Evolutionary conservation across 1,140 invertebrate species (phyloP), one percentile per base, ranked within the genome.

Genomic region (Argopecten irradians): DNA sequence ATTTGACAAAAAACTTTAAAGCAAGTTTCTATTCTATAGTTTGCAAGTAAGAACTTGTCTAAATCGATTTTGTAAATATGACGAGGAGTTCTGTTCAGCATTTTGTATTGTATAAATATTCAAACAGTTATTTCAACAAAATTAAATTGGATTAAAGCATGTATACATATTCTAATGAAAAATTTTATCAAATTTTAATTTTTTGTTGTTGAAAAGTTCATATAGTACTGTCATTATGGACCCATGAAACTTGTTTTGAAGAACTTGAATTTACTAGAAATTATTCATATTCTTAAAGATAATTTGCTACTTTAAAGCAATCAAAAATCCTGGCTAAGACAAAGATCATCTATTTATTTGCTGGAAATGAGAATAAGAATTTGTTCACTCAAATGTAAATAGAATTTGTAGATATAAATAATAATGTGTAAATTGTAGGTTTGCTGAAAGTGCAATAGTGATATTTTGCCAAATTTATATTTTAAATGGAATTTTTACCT

Each of bases 381-480:
- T 87, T 87, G 82, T 87, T 41, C 82, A 87, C 83, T 83, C 41
- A 41, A 83, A 41, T 87, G 82, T 86, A 86, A 86, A 85, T 88
- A 82, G 32, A 86, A 34, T 82, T 55, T 86, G 41, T 83, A 28
- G 82, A 43, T 14, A 82, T 34, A 82, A 34, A 86, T 33, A 34
- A 86, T 33, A 39, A 46, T 43, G 32, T 88, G 88, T 85, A 86
- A 46, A 86, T 85, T 88, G 88, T 85, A 71, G 83, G 71, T 46
- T 41, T 41, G 36, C 84, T 86, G 41, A 55, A 84, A 88, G 88
- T 88, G 88, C 88, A 88, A 86, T 88, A 88, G 43, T 86, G 14
- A 86, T 86, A 46, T 71, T 33, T 88, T 82, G 83, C 83, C 71
- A 88, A 85, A 86, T 71, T 46, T 84, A 35, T 84, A 88, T 46